Conservation (phyloP, 1,140 invertebrate genomes). For the Grapholita molesta region DNA sequence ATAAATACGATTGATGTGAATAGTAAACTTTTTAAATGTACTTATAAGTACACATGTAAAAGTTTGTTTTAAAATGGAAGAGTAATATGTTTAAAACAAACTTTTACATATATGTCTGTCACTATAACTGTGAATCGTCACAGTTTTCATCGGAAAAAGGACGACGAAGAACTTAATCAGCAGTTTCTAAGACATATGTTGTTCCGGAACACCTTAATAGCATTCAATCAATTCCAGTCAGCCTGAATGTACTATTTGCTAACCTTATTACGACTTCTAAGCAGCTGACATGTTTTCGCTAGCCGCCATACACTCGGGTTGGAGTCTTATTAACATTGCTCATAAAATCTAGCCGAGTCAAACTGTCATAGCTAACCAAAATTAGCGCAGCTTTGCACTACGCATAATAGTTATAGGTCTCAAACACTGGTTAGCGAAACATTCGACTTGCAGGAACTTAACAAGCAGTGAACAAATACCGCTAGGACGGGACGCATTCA, state of each 20-base stretch:
- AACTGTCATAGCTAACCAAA: not conserved
- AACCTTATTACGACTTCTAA: slow-evolving; percentile 28
- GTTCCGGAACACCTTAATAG: not conserved
- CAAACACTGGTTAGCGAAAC: not conserved
- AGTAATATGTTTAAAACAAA: too few species aligned
- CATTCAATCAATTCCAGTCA: slow-evolving; percentile 11
- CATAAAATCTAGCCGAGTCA: not conserved
- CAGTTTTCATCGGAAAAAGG: too few species aligned
- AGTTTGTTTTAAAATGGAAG: too few species aligned
- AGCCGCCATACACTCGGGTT: slow-evolving; percentile 36
- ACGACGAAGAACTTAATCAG: not conserved
- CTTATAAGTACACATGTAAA: too few species aligned
- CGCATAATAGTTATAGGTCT: not conserved
- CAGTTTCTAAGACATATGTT: not conserved
- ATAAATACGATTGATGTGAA: too few species aligned
- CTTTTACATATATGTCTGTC: too few species aligned
- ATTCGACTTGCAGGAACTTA: not conserved
- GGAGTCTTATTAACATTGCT: not conserved
- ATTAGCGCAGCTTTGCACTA: not conserved
- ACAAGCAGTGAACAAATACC: not conserved
- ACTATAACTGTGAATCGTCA: too few species aligned
- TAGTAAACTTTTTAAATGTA: too few species aligned
- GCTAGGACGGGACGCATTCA: slow-evolving; percentile 34
- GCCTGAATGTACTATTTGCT: slow-evolving; percentile 21
- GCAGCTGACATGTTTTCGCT: slow-evolving; percentile 38